phyloP scores from a whole-genome alignment of 2,888 invertebrate species.

The Ectropis crepuscularia region DNA sequence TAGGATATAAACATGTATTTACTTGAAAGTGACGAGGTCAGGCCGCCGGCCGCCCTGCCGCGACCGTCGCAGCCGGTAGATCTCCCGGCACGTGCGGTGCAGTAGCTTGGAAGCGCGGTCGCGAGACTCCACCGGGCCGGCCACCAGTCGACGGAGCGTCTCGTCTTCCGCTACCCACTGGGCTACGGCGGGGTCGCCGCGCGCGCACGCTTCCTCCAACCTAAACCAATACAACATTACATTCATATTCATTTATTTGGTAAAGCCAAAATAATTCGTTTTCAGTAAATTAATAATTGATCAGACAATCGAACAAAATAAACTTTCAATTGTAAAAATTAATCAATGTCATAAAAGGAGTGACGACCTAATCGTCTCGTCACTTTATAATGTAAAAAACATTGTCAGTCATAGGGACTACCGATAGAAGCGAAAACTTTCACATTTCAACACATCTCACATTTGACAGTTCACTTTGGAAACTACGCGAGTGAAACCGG shows the following conservation, averaged over 20 bases:
- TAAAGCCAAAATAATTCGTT: too few relatives aligned
- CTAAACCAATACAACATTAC: conserved; percentile 56
- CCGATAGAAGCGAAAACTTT: too few relatives aligned
- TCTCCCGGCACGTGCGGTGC: conserved; percentile 95
- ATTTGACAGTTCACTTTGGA: too few relatives aligned
- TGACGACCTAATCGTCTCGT: background rate
- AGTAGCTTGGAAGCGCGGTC: conserved; percentile 93
- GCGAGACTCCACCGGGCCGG: conserved; percentile 75
- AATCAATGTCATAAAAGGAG: too few relatives aligned
- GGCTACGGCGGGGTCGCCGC: conserved; percentile 92
- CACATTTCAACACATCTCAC: too few relatives aligned
- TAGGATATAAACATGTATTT: conserved; percentile 8
- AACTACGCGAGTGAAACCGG: too few relatives aligned
- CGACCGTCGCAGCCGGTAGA: conserved; percentile 94
- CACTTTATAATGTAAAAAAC: background rate
- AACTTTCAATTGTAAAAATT: too few relatives aligned
- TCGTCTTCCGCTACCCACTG: conserved; percentile 95
- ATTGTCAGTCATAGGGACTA: too few relatives aligned
- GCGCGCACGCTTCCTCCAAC: conserved; percentile 93
- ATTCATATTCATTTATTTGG: too few relatives aligned
- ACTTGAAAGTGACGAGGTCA: conserved; percentile 91
- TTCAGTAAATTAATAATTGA: too few relatives aligned
- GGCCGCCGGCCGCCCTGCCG: conserved; percentile 95
- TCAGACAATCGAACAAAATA: too few relatives aligned
- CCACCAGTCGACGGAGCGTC: conserved; percentile 90